phyloP scores from a whole-genome alignment of 2,797 vertebrate species.

The Mormyrus proboscirostris region DNA sequence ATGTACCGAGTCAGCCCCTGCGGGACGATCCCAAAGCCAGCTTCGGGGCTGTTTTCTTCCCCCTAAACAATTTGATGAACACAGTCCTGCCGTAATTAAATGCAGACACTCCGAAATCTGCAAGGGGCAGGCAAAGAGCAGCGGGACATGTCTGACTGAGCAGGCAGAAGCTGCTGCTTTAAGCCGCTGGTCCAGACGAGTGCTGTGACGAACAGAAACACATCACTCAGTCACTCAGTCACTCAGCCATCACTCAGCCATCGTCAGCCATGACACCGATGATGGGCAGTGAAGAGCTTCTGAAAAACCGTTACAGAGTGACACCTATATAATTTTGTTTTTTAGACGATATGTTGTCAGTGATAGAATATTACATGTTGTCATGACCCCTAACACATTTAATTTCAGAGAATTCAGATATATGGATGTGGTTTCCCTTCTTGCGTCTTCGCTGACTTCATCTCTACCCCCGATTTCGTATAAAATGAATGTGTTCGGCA shows the following conservation, averaged over 20 bases:
- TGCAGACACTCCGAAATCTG: conserved; percentile 32
- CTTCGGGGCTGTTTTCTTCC: conserved; percentile 19
- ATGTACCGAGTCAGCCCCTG: conserved; percentile 18
- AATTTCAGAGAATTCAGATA: neutral
- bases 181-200: neutral
- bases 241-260: neutral
- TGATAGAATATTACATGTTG: neutral
- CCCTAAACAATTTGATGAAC: conserved; percentile 32
- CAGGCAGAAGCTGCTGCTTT: neutral
- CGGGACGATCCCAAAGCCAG: conserved; percentile 21
- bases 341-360: neutral
- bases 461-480: neutral
- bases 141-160: neutral
- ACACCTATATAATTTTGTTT: neutral
- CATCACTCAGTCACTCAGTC: neutral
- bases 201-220: neutral
- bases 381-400: neutral
- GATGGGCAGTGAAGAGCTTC: neutral
- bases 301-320: neutral
- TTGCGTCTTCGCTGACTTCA: neutral
- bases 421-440: neutral
- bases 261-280: neutral
- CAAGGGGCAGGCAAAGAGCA: neutral
- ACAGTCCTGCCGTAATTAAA: conserved; percentile 37
- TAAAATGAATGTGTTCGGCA: neutral